Evolutionary conservation across 1,140 invertebrate species (phyloP), one percentile per base, ranked within the genome.

Genomic region (Drepana arcuata): DNA sequence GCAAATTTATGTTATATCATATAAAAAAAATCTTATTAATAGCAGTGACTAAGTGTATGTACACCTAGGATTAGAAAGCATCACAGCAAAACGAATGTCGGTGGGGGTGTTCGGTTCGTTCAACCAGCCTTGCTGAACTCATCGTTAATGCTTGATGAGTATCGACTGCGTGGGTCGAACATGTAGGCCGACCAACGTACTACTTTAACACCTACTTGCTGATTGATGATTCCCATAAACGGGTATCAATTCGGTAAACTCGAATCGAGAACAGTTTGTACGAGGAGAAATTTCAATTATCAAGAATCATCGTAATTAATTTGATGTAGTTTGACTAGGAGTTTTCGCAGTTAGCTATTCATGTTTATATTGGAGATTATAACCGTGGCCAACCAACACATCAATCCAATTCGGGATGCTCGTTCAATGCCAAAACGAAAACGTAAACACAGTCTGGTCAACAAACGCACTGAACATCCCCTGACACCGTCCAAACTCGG

Each of bases 361-460:
- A 62, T 64, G 43, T 56, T 64, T 59, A 51, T 52, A 64, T 38
- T 53, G 47, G 33, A 28, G 30, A 34, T 34, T 53, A 47, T 56
- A 54, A 66, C 44, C 57, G 44, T 69, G 48, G 57, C 62, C 55
- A 60, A 61, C 51, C 48, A 56, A 46, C 46, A 48, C 46, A 51
- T 41, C 48, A 55, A 65, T 72, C 62, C 68, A 63, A 66, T 66
- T 70, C 60, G 54, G 59, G 62, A 71, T 48, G 62, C 45, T 63
- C 58, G 60, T 64, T 50, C 59, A 72, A 57, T 73, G 63, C 62
- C 75, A 73, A 58, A 58, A 49, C 43, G 36, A 59, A 69, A 75
- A 80, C 64, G 60, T 75, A 77, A 74, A 77, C 66, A 79, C 49
- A 59, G 45, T 50, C 53, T 66, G 45, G 58, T 69, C 70, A 74